Evolutionary conservation across 1,140 invertebrate genomes (phyloP), one percentile per base, ranked within the genome.

Genomic region (Cherax destructor): DNA sequence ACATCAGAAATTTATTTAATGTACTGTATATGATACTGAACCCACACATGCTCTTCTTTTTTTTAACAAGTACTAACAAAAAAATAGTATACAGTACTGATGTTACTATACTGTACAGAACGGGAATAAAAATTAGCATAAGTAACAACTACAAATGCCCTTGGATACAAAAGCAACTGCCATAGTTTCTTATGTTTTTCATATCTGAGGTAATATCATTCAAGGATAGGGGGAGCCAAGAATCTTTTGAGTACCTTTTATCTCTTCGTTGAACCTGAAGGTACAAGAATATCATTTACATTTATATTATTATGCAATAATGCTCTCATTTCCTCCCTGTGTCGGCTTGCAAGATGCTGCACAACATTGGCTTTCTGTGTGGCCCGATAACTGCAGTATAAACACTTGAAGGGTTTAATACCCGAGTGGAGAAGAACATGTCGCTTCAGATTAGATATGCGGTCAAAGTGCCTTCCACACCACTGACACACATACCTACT

Each of bases 401-500:
- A 41, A 69, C 89, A 91, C 59, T 91, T 91, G n/a, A 91, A 91
- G 16, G 89, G 89, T n/a, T 91, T 91, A 56, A 91, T 91, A 5
- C 89, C 89, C 9, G 91, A 92, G 91, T 92, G 91, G 24, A 92
- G 83, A 11, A 92, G 91, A n/a, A 85, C 56, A 74, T 92, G 91
- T 72, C 87, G 88, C 65, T 86, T 88, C 79, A 92, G 91, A 80
- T 88, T 89, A 47, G 91, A 92, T 56, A 92, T 80, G 2, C 91
- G 79, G 72, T 92, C 91, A 81, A 92, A 92, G 41, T 52, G 74
- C 74, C 88, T 72, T 18, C 91, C 91, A 61, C 91, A 92, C 83
- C 83, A 91, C 89, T 91, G 89, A 30, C 89, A 91, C 30, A 91
- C 77, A 59, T 91, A 91, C 77, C 76, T 91, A 50, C 56, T 91